Evolutionary conservation across 2,888 invertebrate species (phyloP), one percentile per base, ranked within the genome.

Genomic region (Pammene fasciana): DNA sequence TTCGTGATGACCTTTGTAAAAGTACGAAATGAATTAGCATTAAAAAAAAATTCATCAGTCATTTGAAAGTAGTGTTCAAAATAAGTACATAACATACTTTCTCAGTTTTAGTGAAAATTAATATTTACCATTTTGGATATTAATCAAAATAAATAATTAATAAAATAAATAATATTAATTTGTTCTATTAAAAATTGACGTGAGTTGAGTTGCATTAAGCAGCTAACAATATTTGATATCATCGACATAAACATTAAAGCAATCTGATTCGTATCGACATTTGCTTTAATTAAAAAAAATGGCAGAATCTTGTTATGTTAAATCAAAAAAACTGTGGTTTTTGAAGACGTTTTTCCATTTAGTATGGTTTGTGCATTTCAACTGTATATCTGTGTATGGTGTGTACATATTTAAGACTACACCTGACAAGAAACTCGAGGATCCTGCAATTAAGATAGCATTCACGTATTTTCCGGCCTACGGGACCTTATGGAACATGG

Each of bases 401-500:
- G 9, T 57, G 6, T 43, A 43, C 8, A 43, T 57, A 26, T 57
- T 43, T 43, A 43, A 43, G n/a, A 57, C 18, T 13, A 38, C 41
- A 0, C 7, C 57, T 11, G 43, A 57, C 9, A 26, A 57, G 9
- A 11, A 45, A 26, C 26, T 45, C 4, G 7, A 56, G 7, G n/a
- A 57, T n/a, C 57, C 57, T 4, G 5, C 3, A 4, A 43, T 57
- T 57, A 11, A 9, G 26, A 45, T 57, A 43, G 57, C 57, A 8
- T 57, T 57, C 0, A 57, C 26, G 8, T 57, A 57, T 43, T 57
- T 18, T 26, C 57, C 57, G 0, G 57, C 57, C 9, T 57, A 43
- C 14, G 43, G 18, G 0, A 57, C 57, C 0, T 26, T 57, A n/a
- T 57, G 57, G 57, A 57, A 57, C 43, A 6, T 26, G 57, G 57